Conservation (phyloP, 2,113 vertebrate genomes). For the Cyanocitta stelleri region DNA sequence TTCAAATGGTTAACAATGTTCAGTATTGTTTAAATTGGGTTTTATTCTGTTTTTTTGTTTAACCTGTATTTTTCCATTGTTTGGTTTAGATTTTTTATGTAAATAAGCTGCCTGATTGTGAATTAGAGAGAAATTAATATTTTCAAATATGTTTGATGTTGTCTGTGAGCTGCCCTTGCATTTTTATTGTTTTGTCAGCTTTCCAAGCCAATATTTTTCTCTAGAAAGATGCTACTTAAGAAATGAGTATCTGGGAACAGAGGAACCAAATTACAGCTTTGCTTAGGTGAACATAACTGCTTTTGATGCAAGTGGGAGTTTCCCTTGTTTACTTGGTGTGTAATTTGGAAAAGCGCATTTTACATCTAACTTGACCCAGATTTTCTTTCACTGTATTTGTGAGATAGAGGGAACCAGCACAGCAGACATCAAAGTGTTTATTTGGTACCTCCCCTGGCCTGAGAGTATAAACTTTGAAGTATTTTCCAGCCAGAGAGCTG, state of each 20-base stretch:
- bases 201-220: slow-evolving; percentile 12
- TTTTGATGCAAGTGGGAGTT: not conserved
- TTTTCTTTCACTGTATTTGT: not conserved
- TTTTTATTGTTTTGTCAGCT: slow-evolving; percentile 43
- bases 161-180: not conserved
- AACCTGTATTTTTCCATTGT: slow-evolving; percentile 11
- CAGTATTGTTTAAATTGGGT: not conserved
- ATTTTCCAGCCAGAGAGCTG: not conserved
- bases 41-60: slow-evolving; percentile 49
- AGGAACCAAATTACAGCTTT: not conserved
- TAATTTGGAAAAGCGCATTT: not conserved
- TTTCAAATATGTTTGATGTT: slow-evolving; percentile 38
- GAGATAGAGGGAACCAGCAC: not conserved
- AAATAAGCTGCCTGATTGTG: slow-evolving; percentile 26
- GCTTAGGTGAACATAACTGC: not conserved
- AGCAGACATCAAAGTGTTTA: not conserved
- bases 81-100: slow-evolving; percentile 49
- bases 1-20: slow-evolving; percentile 27
- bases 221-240: slow-evolving; percentile 20
- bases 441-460: not conserved
- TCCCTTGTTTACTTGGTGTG: not conserved
- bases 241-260: not conserved
- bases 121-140: slow-evolving; percentile 33
- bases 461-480: not conserved
- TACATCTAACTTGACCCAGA: not conserved